These are phyloP conservation scores for Heterodera carotae DNA, from an alignment of 1,140 invertebrate genomes.

Conservation along the genomic window DNA sequence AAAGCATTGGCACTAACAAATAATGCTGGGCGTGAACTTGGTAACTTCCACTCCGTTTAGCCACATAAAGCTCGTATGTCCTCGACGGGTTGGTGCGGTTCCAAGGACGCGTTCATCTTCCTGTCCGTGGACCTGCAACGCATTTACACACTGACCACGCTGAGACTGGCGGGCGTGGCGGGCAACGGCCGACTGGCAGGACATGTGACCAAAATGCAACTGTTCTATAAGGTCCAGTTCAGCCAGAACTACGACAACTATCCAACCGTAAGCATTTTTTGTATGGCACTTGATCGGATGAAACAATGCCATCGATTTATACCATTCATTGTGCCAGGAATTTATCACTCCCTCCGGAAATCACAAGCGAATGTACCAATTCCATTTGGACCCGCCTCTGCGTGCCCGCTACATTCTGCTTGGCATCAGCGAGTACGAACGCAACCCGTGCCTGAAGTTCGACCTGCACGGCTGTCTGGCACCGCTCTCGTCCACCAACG, in stretches of 20 bases:
- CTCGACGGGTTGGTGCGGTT: constrained; percentile 69
- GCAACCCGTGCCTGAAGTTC: constrained; percentile 92
- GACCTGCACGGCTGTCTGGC: constrained; percentile 90
- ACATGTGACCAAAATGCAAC: constrained; percentile 80
- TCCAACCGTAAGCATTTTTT: constrained; percentile 72
- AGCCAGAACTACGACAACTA: constrained; percentile 91
- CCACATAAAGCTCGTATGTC: constrained; percentile 63
- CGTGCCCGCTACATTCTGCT: constrained; percentile 88
- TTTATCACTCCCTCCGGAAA: constrained; percentile 75
- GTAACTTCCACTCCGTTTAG: constrained; percentile 27
- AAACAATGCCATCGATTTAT: neutral
- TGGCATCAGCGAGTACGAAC: constrained; percentile 89
- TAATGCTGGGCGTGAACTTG: no score
- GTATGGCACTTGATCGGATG: neutral
- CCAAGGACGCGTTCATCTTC: constrained; percentile 87
- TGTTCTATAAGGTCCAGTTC: constrained; percentile 92
- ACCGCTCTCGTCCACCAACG: constrained; percentile 58
- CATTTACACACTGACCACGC: constrained; percentile 80
- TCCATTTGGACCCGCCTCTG: constrained; percentile 86
- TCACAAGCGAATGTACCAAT: constrained; percentile 91
- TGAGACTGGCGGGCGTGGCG: constrained; percentile 61
- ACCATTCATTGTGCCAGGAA: constrained; percentile 39
- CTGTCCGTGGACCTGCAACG: constrained; percentile 89
- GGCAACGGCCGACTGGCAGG: constrained; percentile 59
- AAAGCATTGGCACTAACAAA: no score